Conservation (phyloP, 2,113 vertebrate species). For the Spea multiplicata region DNA sequence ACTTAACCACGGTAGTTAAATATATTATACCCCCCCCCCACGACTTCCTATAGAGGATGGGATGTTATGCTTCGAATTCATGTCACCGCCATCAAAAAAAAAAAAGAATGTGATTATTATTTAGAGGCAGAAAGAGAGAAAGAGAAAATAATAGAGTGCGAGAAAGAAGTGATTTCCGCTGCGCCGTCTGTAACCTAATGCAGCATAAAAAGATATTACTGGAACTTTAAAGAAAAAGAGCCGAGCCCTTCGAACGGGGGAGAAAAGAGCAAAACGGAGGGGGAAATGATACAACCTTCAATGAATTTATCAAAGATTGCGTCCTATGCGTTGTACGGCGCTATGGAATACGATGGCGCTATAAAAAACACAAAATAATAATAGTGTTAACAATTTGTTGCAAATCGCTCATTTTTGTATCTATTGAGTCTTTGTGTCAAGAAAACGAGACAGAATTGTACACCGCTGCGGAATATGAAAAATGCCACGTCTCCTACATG, state of each 20-base stretch:
- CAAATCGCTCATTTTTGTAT: too few relatives aligned
- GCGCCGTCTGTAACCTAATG: conserved; percentile 30
- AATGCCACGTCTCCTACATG: too few relatives aligned
- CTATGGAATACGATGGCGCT: too few relatives aligned
- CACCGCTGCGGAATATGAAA: too few relatives aligned
- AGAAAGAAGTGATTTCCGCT: conserved; percentile 33
- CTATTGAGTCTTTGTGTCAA: too few relatives aligned
- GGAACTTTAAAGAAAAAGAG: conserved; percentile 18
- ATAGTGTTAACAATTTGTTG: too few relatives aligned
- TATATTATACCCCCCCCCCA: background rate
- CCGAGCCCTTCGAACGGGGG: conserved; percentile 9
- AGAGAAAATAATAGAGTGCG: conserved; percentile 21
- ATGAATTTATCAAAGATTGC: background rate
- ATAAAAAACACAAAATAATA: too few relatives aligned
- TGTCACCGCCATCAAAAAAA: conserved; percentile 32
- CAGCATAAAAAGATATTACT: conserved; percentile 39
- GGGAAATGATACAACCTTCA: background rate
- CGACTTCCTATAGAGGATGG: background rate
- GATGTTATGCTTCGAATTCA: background rate
- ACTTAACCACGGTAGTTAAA: background rate
- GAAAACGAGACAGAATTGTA: too few relatives aligned
- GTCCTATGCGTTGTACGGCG: too few relatives aligned
- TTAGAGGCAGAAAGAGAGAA: conserved; percentile 32
- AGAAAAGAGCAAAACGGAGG: conserved; percentile 6
- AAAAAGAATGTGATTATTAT: conserved; percentile 24